phyloP scores from a whole-genome alignment of 2,797 vertebrate species.

The Rhodeus uyekii region DNA sequence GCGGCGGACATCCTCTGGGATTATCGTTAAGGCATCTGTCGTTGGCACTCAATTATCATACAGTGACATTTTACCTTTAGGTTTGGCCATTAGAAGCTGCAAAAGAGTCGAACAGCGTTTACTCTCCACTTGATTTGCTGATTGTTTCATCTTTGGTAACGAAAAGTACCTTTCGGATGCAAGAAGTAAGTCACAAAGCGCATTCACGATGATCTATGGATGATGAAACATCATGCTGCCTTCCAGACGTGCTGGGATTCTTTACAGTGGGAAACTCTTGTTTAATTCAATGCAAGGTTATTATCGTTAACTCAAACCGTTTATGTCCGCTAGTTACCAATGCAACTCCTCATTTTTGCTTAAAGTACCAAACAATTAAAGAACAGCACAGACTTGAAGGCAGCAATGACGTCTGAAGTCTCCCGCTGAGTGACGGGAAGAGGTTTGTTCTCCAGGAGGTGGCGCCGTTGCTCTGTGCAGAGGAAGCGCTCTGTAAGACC shows the following conservation, averaged over 20 bases:
- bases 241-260: neutral
- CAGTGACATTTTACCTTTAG: slow-evolving; percentile 82
- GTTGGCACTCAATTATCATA: slow-evolving; percentile 89
- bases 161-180: slow-evolving; percentile 49
- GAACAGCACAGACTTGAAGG: neutral
- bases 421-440: no score
- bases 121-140: slow-evolving; percentile 51
- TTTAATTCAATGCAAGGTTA: neutral
- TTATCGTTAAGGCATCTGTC: slow-evolving; percentile 95
- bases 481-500: slow-evolving; percentile 37
- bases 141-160: slow-evolving; percentile 60
- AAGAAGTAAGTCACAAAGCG: slow-evolving; percentile 2
- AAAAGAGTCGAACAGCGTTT: slow-evolving; percentile 46
- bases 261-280: no score
- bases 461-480: slow-evolving; percentile 58
- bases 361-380: no score
- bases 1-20: slow-evolving; percentile 76
- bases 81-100: slow-evolving; percentile 77
- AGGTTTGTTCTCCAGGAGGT: slow-evolving; percentile 60
- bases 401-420: neutral
- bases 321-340: neutral
- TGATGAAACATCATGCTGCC: neutral
- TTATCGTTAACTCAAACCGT: neutral
- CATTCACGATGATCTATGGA: neutral
- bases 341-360: neutral